phyloP scores from a whole-genome alignment of 2,797 vertebrate genomes.

The Ptychobarbus kaznakovi region DNA sequence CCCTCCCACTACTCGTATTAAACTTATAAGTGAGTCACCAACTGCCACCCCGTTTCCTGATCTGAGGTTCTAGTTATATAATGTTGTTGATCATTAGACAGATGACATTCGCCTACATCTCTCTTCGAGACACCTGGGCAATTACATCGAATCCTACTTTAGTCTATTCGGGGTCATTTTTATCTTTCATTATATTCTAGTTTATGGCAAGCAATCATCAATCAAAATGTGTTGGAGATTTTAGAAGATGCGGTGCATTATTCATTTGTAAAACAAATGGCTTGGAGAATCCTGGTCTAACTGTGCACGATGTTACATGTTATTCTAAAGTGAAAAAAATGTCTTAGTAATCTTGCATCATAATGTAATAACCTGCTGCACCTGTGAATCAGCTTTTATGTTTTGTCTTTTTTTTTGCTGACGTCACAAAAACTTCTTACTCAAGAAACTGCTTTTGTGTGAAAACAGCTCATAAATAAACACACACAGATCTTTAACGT shows the following conservation, averaged over 20 bases:
- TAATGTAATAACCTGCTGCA: conserved; percentile 16
- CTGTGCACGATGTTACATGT: not conserved
- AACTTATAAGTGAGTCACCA: conserved; percentile 37
- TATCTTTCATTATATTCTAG: not conserved
- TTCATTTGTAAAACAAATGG: not conserved
- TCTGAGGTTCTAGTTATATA: conserved; percentile 22
- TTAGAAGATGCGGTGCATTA: too few relatives aligned
- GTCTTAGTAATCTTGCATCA: not conserved
- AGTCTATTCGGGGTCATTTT: not conserved
- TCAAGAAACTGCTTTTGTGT: conserved; percentile 7
- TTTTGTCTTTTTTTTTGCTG: not conserved
- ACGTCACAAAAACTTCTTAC: not conserved
- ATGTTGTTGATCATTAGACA: conserved; percentile 20
- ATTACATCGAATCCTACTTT: not conserved
- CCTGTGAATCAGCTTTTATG: not conserved
- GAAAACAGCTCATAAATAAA: not conserved
- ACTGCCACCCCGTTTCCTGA: conserved; percentile 2
- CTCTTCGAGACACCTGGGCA: not conserved
- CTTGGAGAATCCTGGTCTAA: not conserved
- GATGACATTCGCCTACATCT: not conserved
- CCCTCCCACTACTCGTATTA: conserved; percentile 50
- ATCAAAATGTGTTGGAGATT: not conserved
- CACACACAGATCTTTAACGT: not conserved
- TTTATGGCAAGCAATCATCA: not conserved
- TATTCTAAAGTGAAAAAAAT: not conserved